Percentiles rank a stretch among this genome's conserved stretches.
Conservation (phyloP, 1,140 invertebrate species). For the Vollenhovia emeryi region DNA sequence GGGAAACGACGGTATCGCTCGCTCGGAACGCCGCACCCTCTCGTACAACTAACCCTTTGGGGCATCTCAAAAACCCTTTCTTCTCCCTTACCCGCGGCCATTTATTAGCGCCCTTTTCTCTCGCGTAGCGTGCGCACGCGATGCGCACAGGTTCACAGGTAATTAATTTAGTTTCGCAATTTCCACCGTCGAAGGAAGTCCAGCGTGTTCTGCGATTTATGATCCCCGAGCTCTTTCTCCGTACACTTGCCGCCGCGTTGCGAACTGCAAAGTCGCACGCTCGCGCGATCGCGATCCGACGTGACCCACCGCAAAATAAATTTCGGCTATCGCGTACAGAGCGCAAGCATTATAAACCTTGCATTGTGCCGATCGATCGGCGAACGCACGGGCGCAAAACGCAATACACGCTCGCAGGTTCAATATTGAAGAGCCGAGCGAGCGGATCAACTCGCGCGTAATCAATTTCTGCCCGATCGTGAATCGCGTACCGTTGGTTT, state of each 20-base stretch:
- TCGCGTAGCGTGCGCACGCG: constrained; percentile 66
- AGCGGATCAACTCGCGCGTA: background rate
- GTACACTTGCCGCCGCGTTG: background rate
- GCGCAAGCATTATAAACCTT: background rate
- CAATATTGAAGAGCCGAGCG: constrained; percentile 45
- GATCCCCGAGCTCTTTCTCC: constrained; percentile 6
- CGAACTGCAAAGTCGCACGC: constrained; percentile 47
- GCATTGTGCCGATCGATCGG: constrained; percentile 13
- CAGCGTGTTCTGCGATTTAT: constrained; percentile 67
- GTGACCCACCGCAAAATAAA: constrained; percentile 31
- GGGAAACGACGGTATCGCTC: constrained; percentile 25
- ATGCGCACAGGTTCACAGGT: constrained; percentile 75
- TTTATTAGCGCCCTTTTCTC: constrained; percentile 76
- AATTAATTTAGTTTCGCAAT: constrained; percentile 82
- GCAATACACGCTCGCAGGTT: constrained; percentile 5
- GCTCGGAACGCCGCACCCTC: constrained; percentile 60
- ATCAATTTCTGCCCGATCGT: constrained; percentile 42
- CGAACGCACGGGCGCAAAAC: constrained; percentile 5
- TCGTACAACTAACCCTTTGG: constrained; percentile 44
- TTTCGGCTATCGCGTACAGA: background rate
- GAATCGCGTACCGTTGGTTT: constrained; percentile 27
- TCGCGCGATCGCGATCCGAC: background rate
- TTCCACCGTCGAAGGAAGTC: constrained; percentile 75
- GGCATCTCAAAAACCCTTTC: constrained; percentile 50
- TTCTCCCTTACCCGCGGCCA: constrained; percentile 13